These are phyloP conservation scores for Aricia agestis DNA, from an alignment of 1,140 invertebrate species.

Conservation along the genomic window DNA sequence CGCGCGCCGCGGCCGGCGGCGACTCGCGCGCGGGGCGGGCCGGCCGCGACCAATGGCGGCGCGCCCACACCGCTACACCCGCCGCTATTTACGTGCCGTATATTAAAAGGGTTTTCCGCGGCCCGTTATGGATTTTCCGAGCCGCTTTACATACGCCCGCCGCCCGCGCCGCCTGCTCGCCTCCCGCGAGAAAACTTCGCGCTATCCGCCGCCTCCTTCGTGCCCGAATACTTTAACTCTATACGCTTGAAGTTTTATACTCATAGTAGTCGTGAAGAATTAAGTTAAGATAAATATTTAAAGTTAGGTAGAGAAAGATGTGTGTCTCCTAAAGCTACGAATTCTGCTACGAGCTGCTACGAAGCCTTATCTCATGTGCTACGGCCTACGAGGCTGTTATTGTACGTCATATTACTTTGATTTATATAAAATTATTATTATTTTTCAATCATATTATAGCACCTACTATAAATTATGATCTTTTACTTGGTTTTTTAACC, in stretches of 20 bases:
- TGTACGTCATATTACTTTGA: no score
- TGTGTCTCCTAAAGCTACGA: background rate
- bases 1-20: constrained; percentile 49
- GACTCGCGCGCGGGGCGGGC: constrained; percentile 39
- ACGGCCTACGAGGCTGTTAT: no score
- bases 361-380: no score
- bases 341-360: background rate
- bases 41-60: constrained; percentile 41
- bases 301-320: no score
- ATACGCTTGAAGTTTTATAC: background rate
- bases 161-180: constrained; percentile 4
- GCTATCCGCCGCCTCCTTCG: background rate
- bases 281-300: background rate
- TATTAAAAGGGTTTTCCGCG: constrained; percentile 75
- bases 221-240: background rate
- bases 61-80: constrained; percentile 31
- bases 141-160: constrained; percentile 58
- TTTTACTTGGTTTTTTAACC: no score
- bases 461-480: no score
- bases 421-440: no score
- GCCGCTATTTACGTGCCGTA: constrained; percentile 70
- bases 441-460: no score
- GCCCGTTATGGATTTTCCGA: constrained; percentile 70
- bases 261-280: background rate
- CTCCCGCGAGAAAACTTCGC: background rate